Base-by-base conservation (phyloP, 2,113 vertebrate species). In the Actinemys pallida region DNA sequence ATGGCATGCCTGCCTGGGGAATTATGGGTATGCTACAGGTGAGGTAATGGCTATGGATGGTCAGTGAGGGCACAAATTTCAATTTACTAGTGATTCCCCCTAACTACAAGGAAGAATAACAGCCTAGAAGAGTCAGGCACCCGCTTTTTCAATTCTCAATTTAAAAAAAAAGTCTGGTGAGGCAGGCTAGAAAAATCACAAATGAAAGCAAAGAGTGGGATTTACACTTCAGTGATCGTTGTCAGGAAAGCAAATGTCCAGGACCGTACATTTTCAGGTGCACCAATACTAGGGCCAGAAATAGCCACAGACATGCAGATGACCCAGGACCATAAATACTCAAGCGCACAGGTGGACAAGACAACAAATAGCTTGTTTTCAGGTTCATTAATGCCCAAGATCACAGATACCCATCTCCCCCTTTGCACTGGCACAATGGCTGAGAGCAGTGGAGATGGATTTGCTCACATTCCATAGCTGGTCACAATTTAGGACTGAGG, bases 201-300 rank as follows among this genome's bases (percentile, higher is more conserved):
- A 75, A 19, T 22, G 10, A 72, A 42, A 72, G 17, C n/a, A 72
- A 72, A 24, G 69, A 5, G 12, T 62, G 12, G 6, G 27, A 59
- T 59, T 59, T 59, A 59, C 4, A 5, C 50, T 3, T 24, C 6
- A 35, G 29, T 0, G 0, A 25, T 56, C 1, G 1, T n/a, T 90
- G 65, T 29, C 76, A 45, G 54, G 52, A 75, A 62, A 91, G 84
- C 54, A 69, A 47, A 47, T 1, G 0, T 0, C 42, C 10, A 11
- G 12, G 1, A 0, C 2, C 0, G 0, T 1, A 19, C 19, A 56
- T 47, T 72, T 52, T 65, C 82, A 24, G 6, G 59, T 2, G 49
- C 0, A 3, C 1, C 2, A n/a, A 47, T n/a, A 3, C 4, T 81
- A 42, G 10, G 35, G 29, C 5, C 0, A 0, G 1, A 42, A 54